phyloP scores from a whole-genome alignment of 2,113 vertebrate species.

The Seriola rivoliana region DNA sequence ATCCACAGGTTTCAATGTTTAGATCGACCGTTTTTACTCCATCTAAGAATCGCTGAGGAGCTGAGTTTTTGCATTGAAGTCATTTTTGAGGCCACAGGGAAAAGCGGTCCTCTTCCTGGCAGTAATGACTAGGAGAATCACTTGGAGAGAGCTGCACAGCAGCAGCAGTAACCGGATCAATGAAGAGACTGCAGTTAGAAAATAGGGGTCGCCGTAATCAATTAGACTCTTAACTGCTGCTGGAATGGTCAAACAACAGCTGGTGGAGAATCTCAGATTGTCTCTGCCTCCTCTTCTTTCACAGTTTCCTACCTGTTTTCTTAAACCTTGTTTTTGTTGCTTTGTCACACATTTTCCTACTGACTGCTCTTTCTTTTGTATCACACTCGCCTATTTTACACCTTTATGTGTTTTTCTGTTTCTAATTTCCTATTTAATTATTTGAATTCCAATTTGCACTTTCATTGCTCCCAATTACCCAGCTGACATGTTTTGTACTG shows the following conservation, averaged over 20 bases:
- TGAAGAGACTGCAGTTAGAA: slow-evolving; percentile 63
- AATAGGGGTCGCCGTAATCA: slow-evolving; percentile 68
- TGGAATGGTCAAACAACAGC: slow-evolving; percentile 39
- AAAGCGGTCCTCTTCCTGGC: slow-evolving; percentile 32
- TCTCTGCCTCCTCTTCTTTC: too few relatives aligned
- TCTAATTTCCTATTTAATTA: slow-evolving; percentile 3
- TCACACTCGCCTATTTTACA: not conserved
- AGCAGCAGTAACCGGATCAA: slow-evolving; percentile 71
- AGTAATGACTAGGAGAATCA: slow-evolving; percentile 57
- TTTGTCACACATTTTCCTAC: not conserved
- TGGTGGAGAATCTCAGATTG: slow-evolving; percentile 2
- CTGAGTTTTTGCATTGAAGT: slow-evolving; percentile 42
- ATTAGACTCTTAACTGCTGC: slow-evolving; percentile 65
- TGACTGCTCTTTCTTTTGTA: not conserved
- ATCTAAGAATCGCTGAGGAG: not conserved
- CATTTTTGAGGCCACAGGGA: not conserved
- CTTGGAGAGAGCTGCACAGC: slow-evolving; percentile 44
- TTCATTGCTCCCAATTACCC: slow-evolving; percentile 13
- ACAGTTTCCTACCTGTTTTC: not conserved
- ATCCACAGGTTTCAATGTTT: not conserved
- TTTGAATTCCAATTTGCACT: not conserved
- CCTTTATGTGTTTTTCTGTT: not conserved
- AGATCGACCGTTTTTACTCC: not conserved
- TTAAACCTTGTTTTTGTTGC: not conserved
- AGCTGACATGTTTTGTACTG: not conserved